These are phyloP conservation scores for Cyanoderma ruficeps DNA, from an alignment of 2,113 vertebrate species.

Conservation along the genomic window DNA sequence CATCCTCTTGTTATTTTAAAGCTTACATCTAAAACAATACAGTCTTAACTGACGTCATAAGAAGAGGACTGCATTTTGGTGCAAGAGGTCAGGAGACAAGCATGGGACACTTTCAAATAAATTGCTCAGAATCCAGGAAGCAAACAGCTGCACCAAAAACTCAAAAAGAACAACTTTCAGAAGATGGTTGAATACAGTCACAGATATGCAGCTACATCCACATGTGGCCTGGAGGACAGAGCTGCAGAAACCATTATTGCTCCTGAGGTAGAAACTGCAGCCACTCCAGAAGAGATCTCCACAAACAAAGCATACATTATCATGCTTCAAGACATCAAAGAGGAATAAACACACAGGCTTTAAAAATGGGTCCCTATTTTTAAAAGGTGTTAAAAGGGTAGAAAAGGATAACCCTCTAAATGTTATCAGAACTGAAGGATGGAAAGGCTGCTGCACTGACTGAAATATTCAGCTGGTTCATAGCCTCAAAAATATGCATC, in stretches of 20 bases:
- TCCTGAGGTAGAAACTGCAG: background rate
- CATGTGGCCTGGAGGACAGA: background rate
- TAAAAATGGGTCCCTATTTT: slow-evolving; percentile 16
- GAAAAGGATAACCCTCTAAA: background rate
- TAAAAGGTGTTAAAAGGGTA: background rate
- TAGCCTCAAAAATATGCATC: background rate
- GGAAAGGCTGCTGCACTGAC: background rate
- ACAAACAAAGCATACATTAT: background rate
- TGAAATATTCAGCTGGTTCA: background rate
- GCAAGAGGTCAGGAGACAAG: background rate
- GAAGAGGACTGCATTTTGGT: background rate
- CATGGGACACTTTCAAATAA: background rate
- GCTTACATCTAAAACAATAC: background rate
- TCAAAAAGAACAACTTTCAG: background rate
- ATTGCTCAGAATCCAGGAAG: background rate
- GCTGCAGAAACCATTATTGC: background rate
- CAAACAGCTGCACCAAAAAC: background rate
- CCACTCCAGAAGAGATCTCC: background rate
- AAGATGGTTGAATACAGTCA: background rate
- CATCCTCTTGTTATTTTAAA: background rate
- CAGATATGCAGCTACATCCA: background rate
- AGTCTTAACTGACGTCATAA: background rate
- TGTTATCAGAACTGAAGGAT: background rate
- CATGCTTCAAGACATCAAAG: background rate
- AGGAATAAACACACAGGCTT: background rate